Base-by-base conservation (phyloP, 2,888 invertebrate genomes). In the Caenorhabditis sp. region DNA sequence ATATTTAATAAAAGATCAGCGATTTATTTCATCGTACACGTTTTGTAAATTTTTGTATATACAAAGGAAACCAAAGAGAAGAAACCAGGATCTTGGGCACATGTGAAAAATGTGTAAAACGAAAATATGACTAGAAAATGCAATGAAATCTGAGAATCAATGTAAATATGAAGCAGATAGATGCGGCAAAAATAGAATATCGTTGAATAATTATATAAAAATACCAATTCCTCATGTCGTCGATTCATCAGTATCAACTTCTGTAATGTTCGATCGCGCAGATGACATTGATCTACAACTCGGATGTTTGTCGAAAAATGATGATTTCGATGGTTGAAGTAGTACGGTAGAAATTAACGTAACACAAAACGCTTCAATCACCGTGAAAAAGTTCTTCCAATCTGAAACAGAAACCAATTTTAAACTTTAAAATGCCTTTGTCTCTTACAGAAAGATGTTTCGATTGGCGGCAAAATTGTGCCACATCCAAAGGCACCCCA, bases 331-430 rank as follows among this genome's bases (percentile, higher is more conserved):
- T n/a, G 82, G 82, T 67, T 82, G 82, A 43, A 85, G 78, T n/a
- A 85, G 77, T 10, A 83, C 74, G 0, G 85, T 84, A 10, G 85
- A 81, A 60, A 86, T 81, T 5, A 86, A 62, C n/a, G 84, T 83
- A 23, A 85, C 84, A 59, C 82, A 68, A 69, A 85, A 85, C n/a
- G 85, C 80, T 65, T 85, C 85, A 59, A 84, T 64, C 23, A 86
- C 81, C 10, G 81, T 84, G 57, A 80, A 81, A 61, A 83, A 77
- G 67, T 85, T 85, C 76, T 85, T 85, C 85, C 85, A 85, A 63
- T 84, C 85, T 85, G 64, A 67, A 85, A 70, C 1, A 56, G 31
- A 7, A 12, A 14, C 8, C 14, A 10, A 43, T 17, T 14, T 43
- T 3, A 12, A 7, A 12, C 12, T 43, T 21, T 25, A 21, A 7